Base-by-base conservation (phyloP, 2,113 vertebrate species). In the Scomber japonicus region DNA sequence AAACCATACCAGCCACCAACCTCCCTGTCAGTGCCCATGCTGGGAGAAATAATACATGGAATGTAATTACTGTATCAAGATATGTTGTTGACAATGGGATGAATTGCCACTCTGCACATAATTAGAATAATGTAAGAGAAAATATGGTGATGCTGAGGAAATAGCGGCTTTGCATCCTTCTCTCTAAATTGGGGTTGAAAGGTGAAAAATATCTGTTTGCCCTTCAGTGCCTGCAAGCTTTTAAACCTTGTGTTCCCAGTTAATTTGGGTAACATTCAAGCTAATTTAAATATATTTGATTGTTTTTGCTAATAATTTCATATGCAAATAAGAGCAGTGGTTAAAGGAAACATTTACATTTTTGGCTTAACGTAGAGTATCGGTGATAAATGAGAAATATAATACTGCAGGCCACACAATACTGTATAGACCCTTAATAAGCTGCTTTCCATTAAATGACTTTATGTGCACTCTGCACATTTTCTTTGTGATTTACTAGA, bases 131-230 rank as follows among this genome's bases (percentile, higher is more conserved):
- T 19, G 40, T 35, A 11, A 16, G 64, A 69, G 62, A 61, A 75
- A 68, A 56, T 45, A 24, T 74, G 64, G 40, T 27, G 51, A 74
- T n/a, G 71, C 24, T 48, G 17, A 48, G 24, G 15, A 63, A 75
- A 31, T 50, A 54, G 44, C 48, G 66, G 40, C 48, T 67, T 70
- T 72, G 50, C 67, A 57, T 69, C 19, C 10, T 46, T 64, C 44
- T 65, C 45, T 80, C 10, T 55, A 46, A 84, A 67, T 76, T 35
- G 63, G 65, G 59, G 19, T 19, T 65, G 19, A n/a, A 53, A 80
- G 65, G 71, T 68, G 55, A 84, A 61, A 64, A 81, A 46, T 63
- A 81, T 85, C 80, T 82, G 49, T 85, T 76, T 59, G 48, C 50
- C 55, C 27, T 50, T 66, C 8, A 53, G 12, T 62, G 71, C 71